Percentiles rank a stretch among this genome's conserved stretches.
phyloP scores from a whole-genome alignment of 1,140 invertebrate species.

The Ips typographus region DNA sequence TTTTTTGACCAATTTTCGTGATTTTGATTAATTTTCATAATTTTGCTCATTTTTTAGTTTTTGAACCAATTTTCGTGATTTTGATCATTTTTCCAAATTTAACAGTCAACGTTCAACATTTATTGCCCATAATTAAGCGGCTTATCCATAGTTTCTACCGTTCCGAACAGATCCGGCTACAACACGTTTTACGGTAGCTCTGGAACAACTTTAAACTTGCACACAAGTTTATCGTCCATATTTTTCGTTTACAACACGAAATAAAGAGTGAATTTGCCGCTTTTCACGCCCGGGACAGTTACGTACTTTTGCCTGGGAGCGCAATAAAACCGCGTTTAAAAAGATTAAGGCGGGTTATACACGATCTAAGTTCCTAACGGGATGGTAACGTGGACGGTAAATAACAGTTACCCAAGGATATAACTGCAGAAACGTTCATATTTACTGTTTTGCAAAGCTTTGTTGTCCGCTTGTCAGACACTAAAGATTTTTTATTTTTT shows the following conservation, averaged over 20 bases:
- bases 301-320: background rate
- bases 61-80: too few relatives aligned
- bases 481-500: too few relatives aligned
- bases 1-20: too few relatives aligned
- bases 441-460: too few relatives aligned
- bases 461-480: too few relatives aligned
- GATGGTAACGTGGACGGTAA: background rate
- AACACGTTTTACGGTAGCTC: slow-evolving; percentile 25
- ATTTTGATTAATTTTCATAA: too few relatives aligned
- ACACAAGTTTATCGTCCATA: slow-evolving; percentile 17
- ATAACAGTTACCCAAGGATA: background rate
- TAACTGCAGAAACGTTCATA: background rate
- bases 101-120: too few relatives aligned
- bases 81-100: too few relatives aligned
- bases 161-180: slow-evolving; percentile 18
- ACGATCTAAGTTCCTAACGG: background rate
- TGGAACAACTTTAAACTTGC: slow-evolving; percentile 19
- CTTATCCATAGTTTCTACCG: too few relatives aligned
- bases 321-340: slow-evolving; percentile 9
- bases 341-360: slow-evolving; percentile 3
- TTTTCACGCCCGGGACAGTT: background rate
- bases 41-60: too few relatives aligned
- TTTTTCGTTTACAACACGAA: slow-evolving; percentile 17
- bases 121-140: too few relatives aligned
- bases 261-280: slow-evolving; percentile 16